Evolutionary conservation across 2,888 invertebrate genomes (phyloP).

Genomic region (Ferrisia virgata): DNA sequence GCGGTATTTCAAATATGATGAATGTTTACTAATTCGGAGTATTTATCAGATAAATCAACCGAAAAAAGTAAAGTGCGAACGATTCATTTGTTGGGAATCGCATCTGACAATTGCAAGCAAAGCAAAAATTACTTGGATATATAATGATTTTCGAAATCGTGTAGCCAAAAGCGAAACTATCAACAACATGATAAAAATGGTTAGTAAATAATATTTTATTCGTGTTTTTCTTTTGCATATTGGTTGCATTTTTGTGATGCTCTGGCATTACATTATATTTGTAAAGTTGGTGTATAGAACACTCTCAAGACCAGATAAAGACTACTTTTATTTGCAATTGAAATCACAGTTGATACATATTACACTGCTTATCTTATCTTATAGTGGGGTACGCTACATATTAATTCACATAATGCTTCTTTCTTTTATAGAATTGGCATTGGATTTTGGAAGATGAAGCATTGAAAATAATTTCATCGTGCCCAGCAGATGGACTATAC

Average conservation of each 20-base stretch:
- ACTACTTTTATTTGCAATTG: too few species aligned
- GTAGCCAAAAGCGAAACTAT: neutral
- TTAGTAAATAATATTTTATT: neutral
- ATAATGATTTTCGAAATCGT: neutral
- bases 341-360: neutral
- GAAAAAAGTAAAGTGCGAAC: neutral
- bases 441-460: conserved; percentile 29
- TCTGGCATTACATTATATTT: too few species aligned
- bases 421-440: conserved; percentile 15
- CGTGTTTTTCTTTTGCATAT: neutral
- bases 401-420: neutral
- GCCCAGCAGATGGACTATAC: neutral
- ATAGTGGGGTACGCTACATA: too few species aligned
- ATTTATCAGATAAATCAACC: neutral
- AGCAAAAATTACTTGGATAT: conserved; percentile 10
- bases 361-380: too few species aligned
- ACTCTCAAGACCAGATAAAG: too few species aligned
- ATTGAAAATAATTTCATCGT: neutral
- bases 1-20: neutral
- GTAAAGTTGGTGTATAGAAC: neutral
- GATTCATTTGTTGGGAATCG: neutral
- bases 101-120: neutral
- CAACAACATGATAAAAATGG: neutral
- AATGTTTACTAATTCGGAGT: neutral
- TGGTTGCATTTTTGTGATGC: too few species aligned